Conservation (phyloP, 1,140 invertebrate species). For the Cecropterus lyciades region DNA sequence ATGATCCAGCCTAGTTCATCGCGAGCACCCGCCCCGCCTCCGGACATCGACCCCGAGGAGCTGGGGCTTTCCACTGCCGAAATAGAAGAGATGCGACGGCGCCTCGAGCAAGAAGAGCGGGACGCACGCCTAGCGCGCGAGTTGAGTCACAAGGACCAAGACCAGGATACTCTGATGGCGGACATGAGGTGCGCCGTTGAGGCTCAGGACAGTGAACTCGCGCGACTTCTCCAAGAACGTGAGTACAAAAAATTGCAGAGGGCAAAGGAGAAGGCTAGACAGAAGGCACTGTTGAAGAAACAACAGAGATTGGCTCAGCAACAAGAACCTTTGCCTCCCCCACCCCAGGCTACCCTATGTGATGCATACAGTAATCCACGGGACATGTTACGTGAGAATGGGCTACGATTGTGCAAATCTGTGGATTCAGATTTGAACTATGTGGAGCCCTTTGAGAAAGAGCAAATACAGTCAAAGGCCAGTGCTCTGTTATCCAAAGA, state of each 20-base stretch:
- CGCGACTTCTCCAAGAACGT: slow-evolving; percentile 94
- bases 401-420: slow-evolving; percentile 71
- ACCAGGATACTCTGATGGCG: slow-evolving; percentile 86
- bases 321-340: slow-evolving; percentile 46
- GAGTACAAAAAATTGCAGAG: slow-evolving; percentile 82
- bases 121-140: slow-evolving; percentile 86
- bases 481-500: slow-evolving; percentile 73
- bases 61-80: slow-evolving; percentile 85
- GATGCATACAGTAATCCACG: slow-evolving; percentile 78
- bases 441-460: slow-evolving; percentile 80
- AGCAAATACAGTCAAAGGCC: slow-evolving; percentile 75
- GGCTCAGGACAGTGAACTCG: slow-evolving; percentile 95
- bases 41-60: slow-evolving; percentile 75
- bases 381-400: slow-evolving; percentile 70
- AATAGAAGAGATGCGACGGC: slow-evolving; percentile 84
- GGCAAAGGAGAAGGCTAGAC: slow-evolving; percentile 76
- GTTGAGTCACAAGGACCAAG: slow-evolving; percentile 86
- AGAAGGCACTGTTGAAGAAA: slow-evolving; percentile 74
- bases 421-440: slow-evolving; percentile 79
- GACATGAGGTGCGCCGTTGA: slow-evolving; percentile 93
- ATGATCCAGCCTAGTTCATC: slow-evolving; percentile 62
- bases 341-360: slow-evolving; percentile 62
- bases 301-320: slow-evolving; percentile 66
- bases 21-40: slow-evolving; percentile 44
- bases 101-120: slow-evolving; percentile 86